phyloP scores from a whole-genome alignment of 2,113 vertebrate genomes.

The Python bivittatus region DNA sequence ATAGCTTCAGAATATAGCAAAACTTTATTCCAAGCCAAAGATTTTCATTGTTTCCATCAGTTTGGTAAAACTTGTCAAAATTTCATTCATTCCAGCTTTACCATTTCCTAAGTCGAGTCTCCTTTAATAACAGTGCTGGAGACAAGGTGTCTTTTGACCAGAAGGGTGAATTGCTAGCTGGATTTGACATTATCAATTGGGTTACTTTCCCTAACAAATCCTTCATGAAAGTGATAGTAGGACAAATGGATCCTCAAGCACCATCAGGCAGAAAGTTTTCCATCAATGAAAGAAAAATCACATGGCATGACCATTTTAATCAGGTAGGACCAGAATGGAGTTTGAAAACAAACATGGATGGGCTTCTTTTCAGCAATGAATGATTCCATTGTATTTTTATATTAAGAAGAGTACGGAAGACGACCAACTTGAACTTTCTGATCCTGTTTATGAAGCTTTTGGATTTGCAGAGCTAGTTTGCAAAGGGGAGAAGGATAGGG shows the following conservation, averaged over 20 bases:
- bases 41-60: not conserved
- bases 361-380: not conserved
- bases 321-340: not conserved
- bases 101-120: not conserved
- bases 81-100: not conserved
- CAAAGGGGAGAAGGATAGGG: not conserved
- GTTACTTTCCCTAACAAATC: constrained; percentile 1
- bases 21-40: not conserved
- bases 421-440: not conserved
- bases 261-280: not conserved
- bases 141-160: constrained; percentile 6
- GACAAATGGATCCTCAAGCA: not conserved
- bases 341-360: not conserved
- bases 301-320: not conserved
- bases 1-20: too few species aligned
- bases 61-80: not conserved
- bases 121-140: constrained; percentile 18
- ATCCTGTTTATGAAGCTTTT: not conserved
- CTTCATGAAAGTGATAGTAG: constrained; percentile 3
- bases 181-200: constrained; percentile 28
- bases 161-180: not conserved
- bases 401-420: not conserved
- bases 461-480: not conserved
- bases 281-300: not conserved
- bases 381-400: not conserved